Percentiles rank a stretch among this genome's conserved stretches.
phyloP scores from a whole-genome alignment of 2,888 invertebrate species.

The Acrobeloides nanus region DNA sequence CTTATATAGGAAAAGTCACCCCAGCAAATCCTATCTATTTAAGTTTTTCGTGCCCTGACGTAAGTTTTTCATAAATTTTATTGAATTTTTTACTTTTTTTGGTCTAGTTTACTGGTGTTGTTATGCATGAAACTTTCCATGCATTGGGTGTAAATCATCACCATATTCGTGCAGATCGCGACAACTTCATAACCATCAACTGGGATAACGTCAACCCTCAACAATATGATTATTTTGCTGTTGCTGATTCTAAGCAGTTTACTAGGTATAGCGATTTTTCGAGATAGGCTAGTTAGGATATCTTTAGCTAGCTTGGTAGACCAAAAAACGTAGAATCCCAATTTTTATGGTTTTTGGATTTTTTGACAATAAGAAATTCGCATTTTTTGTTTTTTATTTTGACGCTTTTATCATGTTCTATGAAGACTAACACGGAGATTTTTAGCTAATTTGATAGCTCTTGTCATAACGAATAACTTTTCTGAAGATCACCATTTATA shows the following conservation, averaged over 20 bases:
- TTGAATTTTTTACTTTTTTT: constrained; percentile 6
- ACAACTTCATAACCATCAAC: constrained; percentile 39
- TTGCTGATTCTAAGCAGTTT: constrained; percentile 41
- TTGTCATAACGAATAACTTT: too few relatives aligned
- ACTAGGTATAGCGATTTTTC: constrained; percentile 36
- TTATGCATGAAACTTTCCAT: constrained; percentile 48
- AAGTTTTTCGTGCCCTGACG: constrained; percentile 40
- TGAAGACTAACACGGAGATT: too few relatives aligned
- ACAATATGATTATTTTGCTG: constrained; percentile 48
- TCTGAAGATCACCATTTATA: too few relatives aligned
- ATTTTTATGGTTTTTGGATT: too few relatives aligned
- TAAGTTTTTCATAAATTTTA: constrained; percentile 12
- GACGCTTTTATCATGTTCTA: too few relatives aligned
- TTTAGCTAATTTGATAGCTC: too few relatives aligned
- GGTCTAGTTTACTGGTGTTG: constrained; percentile 34
- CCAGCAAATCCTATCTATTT: constrained; percentile 49
- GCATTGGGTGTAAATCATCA: constrained; percentile 45
- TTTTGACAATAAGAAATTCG: too few relatives aligned
- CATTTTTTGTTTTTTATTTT: too few relatives aligned
- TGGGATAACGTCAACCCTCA: constrained; percentile 51
- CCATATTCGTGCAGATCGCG: constrained; percentile 46
- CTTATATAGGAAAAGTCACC: constrained; percentile 40
- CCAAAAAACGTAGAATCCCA: too few relatives aligned
- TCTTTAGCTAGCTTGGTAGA: too few relatives aligned
- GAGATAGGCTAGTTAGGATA: too few relatives aligned